Base-by-base conservation (phyloP, 2,888 invertebrate genomes). In the Panzeria rudis region DNA sequence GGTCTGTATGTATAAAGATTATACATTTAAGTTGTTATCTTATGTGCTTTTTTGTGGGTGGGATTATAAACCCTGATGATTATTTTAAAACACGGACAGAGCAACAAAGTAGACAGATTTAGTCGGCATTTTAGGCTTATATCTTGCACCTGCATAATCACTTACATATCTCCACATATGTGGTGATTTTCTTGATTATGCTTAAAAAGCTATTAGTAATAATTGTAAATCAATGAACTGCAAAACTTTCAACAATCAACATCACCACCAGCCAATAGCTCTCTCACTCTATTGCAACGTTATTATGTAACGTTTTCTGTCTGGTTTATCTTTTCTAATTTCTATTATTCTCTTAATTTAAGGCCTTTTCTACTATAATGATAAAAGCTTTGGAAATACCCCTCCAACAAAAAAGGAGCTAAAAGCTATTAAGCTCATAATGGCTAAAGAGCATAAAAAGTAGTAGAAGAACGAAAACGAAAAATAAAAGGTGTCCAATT, bases 201-300 rank as follows among this genome's bases (percentile, higher is more conserved):
- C 44, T 54, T 47, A 47, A 20, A 79, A 86, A 84, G 87, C 89
- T 88, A 87, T 88, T 87, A 87, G 87, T 85, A 88, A 89, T 88
- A 88, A 89, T 72, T 89, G 89, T 88, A 87, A 89, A 89, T 88
- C 88, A 89, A 89, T 89, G 88, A 89, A n/a, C n/a, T n/a, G n/a
- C n/a, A n/a, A n/a, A n/a, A n/a, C n/a, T n/a, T n/a, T n/a, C n/a
- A n/a, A n/a, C n/a, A n/a, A n/a, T 13, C 38, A 41, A 2, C 13
- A 13, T 13, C 38, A 13, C 3, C 38, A 41, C 11, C 38, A 41
- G 8, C 8, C 8, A 35, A 35, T 8, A 1, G 9, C 35, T 35
- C 35, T 35, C n/a, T n/a, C n/a, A n/a, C n/a, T n/a, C n/a, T 35
- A 35, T 35, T 6, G 84, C 86, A 86, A 71, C 83, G 62, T 15